Base-by-base conservation (phyloP, 2,113 vertebrate genomes). In the Lagopus leucura region DNA sequence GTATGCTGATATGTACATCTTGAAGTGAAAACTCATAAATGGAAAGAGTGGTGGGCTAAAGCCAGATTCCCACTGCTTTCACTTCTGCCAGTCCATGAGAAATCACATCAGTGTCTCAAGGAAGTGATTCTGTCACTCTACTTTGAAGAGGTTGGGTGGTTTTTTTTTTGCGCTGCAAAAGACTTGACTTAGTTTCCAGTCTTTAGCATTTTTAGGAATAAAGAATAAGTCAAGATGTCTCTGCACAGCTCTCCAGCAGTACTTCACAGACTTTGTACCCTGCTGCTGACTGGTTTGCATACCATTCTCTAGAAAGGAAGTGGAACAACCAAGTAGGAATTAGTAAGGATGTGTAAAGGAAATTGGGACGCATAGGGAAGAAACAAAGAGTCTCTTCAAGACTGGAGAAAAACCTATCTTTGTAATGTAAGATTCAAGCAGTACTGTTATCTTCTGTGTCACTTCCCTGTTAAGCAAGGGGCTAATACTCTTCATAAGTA, bases 101-200 rank as follows among this genome's bases (percentile, higher is more conserved):
- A 86, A 54, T 17, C 38, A 76, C 16, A 63, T 27, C 22, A 7
- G 0, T 70, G 8, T n/a, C 36, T n/a, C 52, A 69, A 73, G 4
- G 66, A 9, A 3, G 8, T 30, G 8, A 25, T 42, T 65, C 36
- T 58, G 57, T 84, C 82, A 84, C n/a, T 84, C 24, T 13, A 54
- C 4, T 10, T 57, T 70, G 36, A 82, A 73, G 14, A 61, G 4
- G 1, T 0, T 52, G 38, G 5, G 2, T 27, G 25, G 8, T 12
- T 40, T 40, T 40, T 40, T 2, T 36, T 42, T 90, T 54, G 13
- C 24, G 7, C n/a, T 74, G 57, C 36, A 15, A 73, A 91, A 73
- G 20, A 8, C 30, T 73, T 73, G 42, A 36, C 63, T 27, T 63
- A 75, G 8, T 75, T 89, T 77, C 30, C 21, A n/a, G 30, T 20